A percentile compares a stretch with the other conserved stretches of the same genome.
Conservation (phyloP, 2,797 vertebrate genomes). For the Pipistrellus kuhlii region DNA sequence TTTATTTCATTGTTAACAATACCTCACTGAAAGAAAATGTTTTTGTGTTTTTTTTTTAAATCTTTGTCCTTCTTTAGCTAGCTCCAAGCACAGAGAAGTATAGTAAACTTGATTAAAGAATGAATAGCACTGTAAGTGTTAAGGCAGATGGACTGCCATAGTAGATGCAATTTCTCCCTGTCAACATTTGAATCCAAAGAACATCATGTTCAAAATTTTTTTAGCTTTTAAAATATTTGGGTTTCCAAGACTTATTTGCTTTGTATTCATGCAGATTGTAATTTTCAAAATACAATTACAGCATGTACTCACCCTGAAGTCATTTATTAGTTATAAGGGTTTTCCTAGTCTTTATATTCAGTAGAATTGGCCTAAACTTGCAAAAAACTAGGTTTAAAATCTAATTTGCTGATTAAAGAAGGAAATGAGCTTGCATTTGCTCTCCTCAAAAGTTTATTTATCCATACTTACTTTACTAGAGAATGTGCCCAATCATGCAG, state of each 20-base stretch:
- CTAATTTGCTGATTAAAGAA: conserved; percentile 57
- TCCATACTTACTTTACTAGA: conserved; percentile 19
- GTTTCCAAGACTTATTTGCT: conserved; percentile 48
- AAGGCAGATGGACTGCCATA: background rate
- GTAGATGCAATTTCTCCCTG: background rate
- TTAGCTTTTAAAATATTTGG: conserved; percentile 65
- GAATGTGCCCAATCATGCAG: conserved; percentile 3
- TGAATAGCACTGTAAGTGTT: background rate
- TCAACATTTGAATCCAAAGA: conserved; percentile 56
- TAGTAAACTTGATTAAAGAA: background rate
- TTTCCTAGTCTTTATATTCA: conserved; percentile 60
- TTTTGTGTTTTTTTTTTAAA: too few relatives aligned
- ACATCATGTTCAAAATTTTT: conserved; percentile 38
- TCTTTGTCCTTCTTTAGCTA: background rate
- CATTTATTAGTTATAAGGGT: conserved; percentile 69
- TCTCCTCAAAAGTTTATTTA: conserved; percentile 54
- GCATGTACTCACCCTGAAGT: conserved; percentile 43
- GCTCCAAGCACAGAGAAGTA: background rate
- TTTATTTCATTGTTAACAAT: background rate
- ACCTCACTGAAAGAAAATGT: background rate
- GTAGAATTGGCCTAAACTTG: conserved; percentile 51
- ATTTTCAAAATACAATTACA: conserved; percentile 63
- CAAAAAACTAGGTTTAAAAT: conserved; percentile 67
- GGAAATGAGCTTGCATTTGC: conserved; percentile 47
- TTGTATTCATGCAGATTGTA: conserved; percentile 45